phyloP scores from a whole-genome alignment of 2,888 invertebrate genomes.

The Plagiodera versicolora region DNA sequence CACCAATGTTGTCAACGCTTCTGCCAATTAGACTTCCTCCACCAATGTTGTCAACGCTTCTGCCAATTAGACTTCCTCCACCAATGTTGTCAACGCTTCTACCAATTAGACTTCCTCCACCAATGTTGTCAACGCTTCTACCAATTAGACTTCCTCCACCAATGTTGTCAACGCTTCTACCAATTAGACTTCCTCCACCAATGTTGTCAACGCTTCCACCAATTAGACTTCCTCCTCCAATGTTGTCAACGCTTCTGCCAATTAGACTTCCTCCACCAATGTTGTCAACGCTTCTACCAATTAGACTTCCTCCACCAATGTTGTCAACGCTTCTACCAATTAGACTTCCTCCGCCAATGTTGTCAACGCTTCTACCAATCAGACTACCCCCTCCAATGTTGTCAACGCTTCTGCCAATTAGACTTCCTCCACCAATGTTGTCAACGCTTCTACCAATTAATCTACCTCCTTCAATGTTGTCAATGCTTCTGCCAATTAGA shows the following conservation, averaged over 20 bases:
- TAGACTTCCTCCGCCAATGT: slow-evolving; percentile 1
- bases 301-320: slow-evolving; percentile 10
- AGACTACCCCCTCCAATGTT: slow-evolving; percentile 11
- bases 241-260: slow-evolving; percentile 13
- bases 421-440: slow-evolving; percentile 5
- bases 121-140: slow-evolving; percentile 7
- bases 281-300: slow-evolving; percentile 9
- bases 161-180: slow-evolving; percentile 13
- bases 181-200: not conserved
- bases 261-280: slow-evolving; percentile 11
- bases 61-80: slow-evolving; percentile 6
- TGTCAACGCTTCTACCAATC: slow-evolving; percentile 7
- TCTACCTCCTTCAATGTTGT: slow-evolving; percentile 12
- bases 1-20: not conserved
- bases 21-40: slow-evolving; percentile 7
- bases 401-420: slow-evolving; percentile 15
- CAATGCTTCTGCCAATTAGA: slow-evolving; percentile 3
- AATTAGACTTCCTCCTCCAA: slow-evolving; percentile 8
- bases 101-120: slow-evolving; percentile 1
- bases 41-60: slow-evolving; percentile 6
- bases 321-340: slow-evolving; percentile 11
- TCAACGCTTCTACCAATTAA: slow-evolving; percentile 9
- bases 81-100: slow-evolving; percentile 6
- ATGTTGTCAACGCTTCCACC: slow-evolving; percentile 3
- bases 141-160: slow-evolving; percentile 10